These are phyloP conservation scores for Oreotrochilus melanogaster DNA, from an alignment of 2,113 vertebrate genomes.

Conservation along the genomic window DNA sequence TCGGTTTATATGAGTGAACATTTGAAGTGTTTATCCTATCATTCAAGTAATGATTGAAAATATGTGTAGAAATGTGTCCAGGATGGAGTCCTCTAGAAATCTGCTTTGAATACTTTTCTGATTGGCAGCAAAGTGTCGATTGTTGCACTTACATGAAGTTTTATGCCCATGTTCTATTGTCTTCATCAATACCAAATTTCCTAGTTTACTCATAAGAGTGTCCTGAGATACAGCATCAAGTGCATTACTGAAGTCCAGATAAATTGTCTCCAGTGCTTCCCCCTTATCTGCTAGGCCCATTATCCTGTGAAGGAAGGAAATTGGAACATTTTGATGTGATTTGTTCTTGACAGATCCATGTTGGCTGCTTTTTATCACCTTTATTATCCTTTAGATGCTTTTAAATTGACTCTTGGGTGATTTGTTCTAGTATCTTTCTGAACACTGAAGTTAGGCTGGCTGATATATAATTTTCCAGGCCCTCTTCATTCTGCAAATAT, in stretches of 20 bases:
- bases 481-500: background rate
- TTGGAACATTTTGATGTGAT: conserved; percentile 43
- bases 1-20: background rate
- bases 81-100: background rate
- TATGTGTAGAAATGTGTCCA: background rate
- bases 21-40: background rate
- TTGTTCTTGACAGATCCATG: conserved; percentile 26
- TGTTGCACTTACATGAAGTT: background rate
- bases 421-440: conserved; percentile 1
- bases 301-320: background rate
- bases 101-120: background rate
- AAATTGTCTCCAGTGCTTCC: background rate
- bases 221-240: background rate
- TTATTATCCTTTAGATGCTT: conserved; percentile 34
- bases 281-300: background rate
- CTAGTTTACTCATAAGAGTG: background rate
- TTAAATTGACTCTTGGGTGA: conserved; percentile 17
- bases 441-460: background rate
- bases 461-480: background rate
- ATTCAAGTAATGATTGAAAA: background rate
- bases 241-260: background rate
- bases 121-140: background rate
- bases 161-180: background rate
- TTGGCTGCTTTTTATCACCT: conserved; percentile 44
- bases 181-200: background rate